Conservation (phyloP, 2,888 invertebrate species). For the Agrenia bidenticulata region DNA sequence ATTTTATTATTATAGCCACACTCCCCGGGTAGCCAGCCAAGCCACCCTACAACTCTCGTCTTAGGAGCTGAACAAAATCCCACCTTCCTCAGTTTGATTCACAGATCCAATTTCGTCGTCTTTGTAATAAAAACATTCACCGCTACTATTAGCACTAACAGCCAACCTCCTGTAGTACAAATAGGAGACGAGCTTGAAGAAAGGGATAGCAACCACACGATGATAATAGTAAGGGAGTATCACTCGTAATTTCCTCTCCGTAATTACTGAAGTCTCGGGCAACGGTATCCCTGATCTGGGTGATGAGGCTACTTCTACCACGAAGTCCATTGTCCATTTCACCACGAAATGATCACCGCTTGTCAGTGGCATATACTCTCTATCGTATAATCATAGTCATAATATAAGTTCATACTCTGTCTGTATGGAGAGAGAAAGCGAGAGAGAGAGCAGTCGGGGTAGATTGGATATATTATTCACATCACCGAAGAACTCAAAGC, state of each 20-base stretch:
- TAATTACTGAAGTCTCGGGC: neutral
- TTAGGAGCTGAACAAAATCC: neutral
- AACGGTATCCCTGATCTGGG: neutral
- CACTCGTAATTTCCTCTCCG: neutral
- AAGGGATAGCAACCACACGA: no score
- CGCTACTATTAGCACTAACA: no score
- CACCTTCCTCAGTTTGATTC: neutral
- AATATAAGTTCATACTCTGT: no score
- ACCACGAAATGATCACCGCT: neutral
- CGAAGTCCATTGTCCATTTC: slow-evolving; percentile 8
- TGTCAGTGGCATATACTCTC: slow-evolving; percentile 4
- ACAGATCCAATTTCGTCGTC: no score
- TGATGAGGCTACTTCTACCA: neutral
- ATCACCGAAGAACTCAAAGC: neutral
- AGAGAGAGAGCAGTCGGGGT: no score
- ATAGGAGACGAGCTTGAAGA: no score
- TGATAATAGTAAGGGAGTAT: neutral
- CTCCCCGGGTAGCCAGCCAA: slow-evolving; percentile 1
- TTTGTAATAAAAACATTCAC: neutral
- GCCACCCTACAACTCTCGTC: neutral
- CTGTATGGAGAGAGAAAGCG: no score
- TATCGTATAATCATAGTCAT: neutral
- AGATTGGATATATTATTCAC: no score
- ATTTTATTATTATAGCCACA: neutral
- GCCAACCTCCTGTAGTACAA: no score